Evolutionary conservation across 1,140 invertebrate genomes (phyloP).

Genomic region (Mylabris phalerata): DNA sequence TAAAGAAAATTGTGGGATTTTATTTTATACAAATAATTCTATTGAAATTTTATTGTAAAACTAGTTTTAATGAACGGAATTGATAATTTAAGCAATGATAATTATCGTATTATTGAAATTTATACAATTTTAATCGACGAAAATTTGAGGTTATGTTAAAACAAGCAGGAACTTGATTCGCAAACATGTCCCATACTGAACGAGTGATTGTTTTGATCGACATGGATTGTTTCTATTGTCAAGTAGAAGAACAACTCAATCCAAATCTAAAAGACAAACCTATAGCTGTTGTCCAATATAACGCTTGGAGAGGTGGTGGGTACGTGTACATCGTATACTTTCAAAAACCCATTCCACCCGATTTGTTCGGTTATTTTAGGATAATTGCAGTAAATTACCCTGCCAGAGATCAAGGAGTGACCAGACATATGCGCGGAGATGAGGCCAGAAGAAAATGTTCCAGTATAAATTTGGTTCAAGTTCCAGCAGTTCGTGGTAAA

Average conservation of each 20-base stretch:
- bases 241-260: slow-evolving; percentile 86
- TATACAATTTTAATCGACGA: too few species aligned
- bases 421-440: slow-evolving; percentile 80
- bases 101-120: too few species aligned
- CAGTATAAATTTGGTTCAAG: slow-evolving; percentile 73
- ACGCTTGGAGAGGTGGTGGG: slow-evolving; percentile 86
- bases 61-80: too few species aligned
- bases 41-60: too few species aligned
- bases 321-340: slow-evolving; percentile 40
- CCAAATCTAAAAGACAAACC: slow-evolving; percentile 78
- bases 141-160: too few species aligned
- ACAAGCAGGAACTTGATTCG: too few species aligned
- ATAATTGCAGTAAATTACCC: slow-evolving; percentile 98
- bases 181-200: slow-evolving; percentile 29
- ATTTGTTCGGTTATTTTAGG: slow-evolving; percentile 45
- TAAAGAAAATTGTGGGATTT: too few species aligned
- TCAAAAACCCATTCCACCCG: neutral
- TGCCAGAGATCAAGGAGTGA: slow-evolving; percentile 84
- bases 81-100: too few species aligned
- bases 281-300: slow-evolving; percentile 92
- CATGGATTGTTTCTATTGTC: slow-evolving; percentile 98
- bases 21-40: too few species aligned
- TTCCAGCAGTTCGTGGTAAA: slow-evolving; percentile 83
- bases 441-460: slow-evolving; percentile 87
- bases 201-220: slow-evolving; percentile 84